Evolutionary conservation across 2,113 vertebrate genomes (phyloP).

Genomic region (Galemys pyrenaicus): DNA sequence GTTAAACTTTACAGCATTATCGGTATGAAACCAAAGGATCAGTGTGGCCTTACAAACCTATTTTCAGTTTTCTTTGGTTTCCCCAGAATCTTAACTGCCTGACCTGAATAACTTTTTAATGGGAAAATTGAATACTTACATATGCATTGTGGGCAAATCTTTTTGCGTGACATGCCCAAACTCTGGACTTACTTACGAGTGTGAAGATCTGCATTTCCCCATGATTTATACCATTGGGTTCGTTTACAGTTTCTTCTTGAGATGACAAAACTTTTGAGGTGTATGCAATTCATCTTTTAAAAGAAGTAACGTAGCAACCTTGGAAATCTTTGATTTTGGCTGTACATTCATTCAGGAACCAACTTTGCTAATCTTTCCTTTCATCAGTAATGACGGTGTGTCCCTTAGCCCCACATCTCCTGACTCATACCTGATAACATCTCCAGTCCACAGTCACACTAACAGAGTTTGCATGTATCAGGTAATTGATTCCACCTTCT

Average conservation of each 20-base stretch:
- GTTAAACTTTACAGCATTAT: not conserved
- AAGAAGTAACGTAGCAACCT: not conserved
- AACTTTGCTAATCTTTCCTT: constrained; percentile 49
- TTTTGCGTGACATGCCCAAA: not conserved
- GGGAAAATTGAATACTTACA: constrained; percentile 11
- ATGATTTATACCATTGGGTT: not conserved
- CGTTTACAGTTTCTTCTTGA: constrained; percentile 57
- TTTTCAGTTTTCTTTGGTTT: constrained; percentile 59
- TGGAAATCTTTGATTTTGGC: constrained; percentile 39
- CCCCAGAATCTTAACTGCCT: constrained; percentile 33
- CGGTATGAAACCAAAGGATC: not conserved
- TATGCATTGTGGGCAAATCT: constrained; percentile 43
- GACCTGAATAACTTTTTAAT: constrained; percentile 64
- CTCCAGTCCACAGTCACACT: constrained; percentile 55
- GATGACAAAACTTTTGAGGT: constrained; percentile 4
- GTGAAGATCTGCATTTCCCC: constrained; percentile 9
- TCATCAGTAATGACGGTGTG: constrained; percentile 4
- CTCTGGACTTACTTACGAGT: not conserved
- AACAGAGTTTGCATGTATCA: constrained; percentile 15
- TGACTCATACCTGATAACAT: constrained; percentile 68
- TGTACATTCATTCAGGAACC: constrained; percentile 39
- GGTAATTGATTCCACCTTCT: constrained; percentile 63
- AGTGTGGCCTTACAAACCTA: not conserved
- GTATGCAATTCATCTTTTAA: not conserved
- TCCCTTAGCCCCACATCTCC: constrained; percentile 25